Base-by-base conservation (phyloP, 2,888 invertebrate genomes). In the Serripes groenlandicus region DNA sequence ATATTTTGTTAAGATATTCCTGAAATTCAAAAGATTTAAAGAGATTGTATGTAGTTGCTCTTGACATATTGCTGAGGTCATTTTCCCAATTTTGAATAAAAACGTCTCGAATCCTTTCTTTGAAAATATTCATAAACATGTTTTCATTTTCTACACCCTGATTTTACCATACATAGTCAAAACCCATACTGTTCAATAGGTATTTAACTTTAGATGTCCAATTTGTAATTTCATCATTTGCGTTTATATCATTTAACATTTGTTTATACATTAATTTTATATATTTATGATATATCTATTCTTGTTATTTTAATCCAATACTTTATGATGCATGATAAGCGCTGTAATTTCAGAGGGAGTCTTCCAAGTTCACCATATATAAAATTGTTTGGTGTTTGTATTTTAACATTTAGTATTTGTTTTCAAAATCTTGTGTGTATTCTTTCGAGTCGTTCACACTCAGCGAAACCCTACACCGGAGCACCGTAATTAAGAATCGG, bases 351-450 rank as follows among this genome's bases (percentile, higher is more conserved):
- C 3, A 35, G 30, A 28, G 35, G 37, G n/a, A 28, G 30, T 52
- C 64, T 74, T 3, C 62, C 62, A 11, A 77, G 34, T 32, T 77
- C 64, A 7, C 77, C 62, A 52, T 71, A 78, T 30, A 79, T 69
- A 30, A 75, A 75, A 54, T 80, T 69, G 54, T 75, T 75, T 71
- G 75, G 75, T 18, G 71, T 80, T 11, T 11, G 30, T 32, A 54
- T 23, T 71, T 80, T 75, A n/a, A 80, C 80, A 21, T 66, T 49
- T 23, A 64, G 37, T 3, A 58, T 30, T 18, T 26, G 58, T 71
- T 75, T 79, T 23, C 75, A 70, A 70, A 79, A 74, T 35, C 75
- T 60, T 32, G 70, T 34, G 75, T 69, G 70, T 49, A 80, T 62
- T 3, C 64, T 69, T 75, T 80, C n/a, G n/a, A n/a, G n/a, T n/a